Evolutionary conservation across 2,113 vertebrate species (phyloP), one percentile per base, ranked within the genome.

Genomic region (Prionailurus viverrinus): DNA sequence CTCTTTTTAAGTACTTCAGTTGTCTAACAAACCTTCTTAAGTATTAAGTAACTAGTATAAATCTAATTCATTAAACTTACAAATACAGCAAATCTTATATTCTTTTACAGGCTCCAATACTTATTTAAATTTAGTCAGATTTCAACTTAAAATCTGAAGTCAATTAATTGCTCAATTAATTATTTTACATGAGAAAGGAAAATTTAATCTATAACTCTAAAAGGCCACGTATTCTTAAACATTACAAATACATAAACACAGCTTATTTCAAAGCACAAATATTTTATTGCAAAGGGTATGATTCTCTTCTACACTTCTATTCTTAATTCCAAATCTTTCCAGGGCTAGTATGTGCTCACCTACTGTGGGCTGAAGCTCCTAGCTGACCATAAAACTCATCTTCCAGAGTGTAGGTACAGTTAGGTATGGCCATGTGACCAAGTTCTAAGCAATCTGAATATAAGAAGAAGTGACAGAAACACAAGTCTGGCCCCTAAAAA

Each of bases 1-100:
- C 90, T 65, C 66, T 96, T 91, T 86, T 96, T 94, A 97, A 98
- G 58, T 96, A 95, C 92, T 89, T 93, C 69, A 87, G 7, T 88
- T 96, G 41, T 95, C 85, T 80, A 82, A 93, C 74, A 86, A 98
- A 96, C 36, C 89, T 92, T 89, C 74, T 96, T 94, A 78, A 95
- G 51, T 89, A 91, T 84, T 95, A 96, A 96, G 76, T 91, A 85
- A 90, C 58, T 61, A 41, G 23, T 83, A 25, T 92, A 92, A 95
- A 95, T 98, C 21, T 86, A 55, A 97, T 90, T 86, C 80, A 66
- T 88, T 84, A 91, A 87, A 90, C 7, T 87, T 94, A 90, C 27
- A 97, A 96, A 87, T 90, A 76, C 1, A 16, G 61, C 55, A 86
- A 93, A 91, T 36, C 4, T 93, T 89, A 83, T 83, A 76, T 69